Evolutionary conservation across 2,888 invertebrate species (phyloP), one percentile per base, ranked within the genome.

Genomic region (Harmothoe impar): DNA sequence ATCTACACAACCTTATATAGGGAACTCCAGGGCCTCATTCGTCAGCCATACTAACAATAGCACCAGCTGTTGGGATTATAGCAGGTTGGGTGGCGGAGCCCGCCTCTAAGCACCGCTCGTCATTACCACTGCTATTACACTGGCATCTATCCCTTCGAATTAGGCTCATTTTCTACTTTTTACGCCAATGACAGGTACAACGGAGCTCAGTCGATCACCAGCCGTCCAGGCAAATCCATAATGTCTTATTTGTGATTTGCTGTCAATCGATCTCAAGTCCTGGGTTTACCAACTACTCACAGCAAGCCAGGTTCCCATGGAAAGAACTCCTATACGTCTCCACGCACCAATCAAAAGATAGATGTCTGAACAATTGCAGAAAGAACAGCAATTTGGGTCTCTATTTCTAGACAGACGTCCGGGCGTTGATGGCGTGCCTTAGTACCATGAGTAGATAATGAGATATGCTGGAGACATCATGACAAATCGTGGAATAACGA

Each of bases 361-460:
- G 62, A n/a, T 20, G 62, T 52, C 54, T 62, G 62, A 62, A 62
- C 62, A 62, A 62, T n/a, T 62, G 62, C 62, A 62, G 62, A 62
- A 62, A 62, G 62, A 62, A 62, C 20, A n/a, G 62, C 62, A 62
- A 62, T 62, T 62, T 62, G n/a, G n/a, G 20, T 62, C 62, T 62
- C n/a, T 20, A 62, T 62, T 62, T n/a, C 23, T n/a, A n/a, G 62
- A 62, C 62, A 12, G 62, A 62, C 62, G 62, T 62, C 62, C 23
- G 1, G 3, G n/a, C 62, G 7, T 20, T 62, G n/a, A 62, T 62
- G 62, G 62, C 62, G 62, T 62, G 62, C 62, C 62, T 62, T n/a
- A n/a, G 62, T 3, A n/a, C 62, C 62, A 62, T 62, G 62, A 62
- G 62, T n/a, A n/a, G 62, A 62, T 62, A 62, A 62, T 62, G 62